Base-by-base conservation (phyloP, 2,888 invertebrate genomes). In the Adineta ricciae region DNA sequence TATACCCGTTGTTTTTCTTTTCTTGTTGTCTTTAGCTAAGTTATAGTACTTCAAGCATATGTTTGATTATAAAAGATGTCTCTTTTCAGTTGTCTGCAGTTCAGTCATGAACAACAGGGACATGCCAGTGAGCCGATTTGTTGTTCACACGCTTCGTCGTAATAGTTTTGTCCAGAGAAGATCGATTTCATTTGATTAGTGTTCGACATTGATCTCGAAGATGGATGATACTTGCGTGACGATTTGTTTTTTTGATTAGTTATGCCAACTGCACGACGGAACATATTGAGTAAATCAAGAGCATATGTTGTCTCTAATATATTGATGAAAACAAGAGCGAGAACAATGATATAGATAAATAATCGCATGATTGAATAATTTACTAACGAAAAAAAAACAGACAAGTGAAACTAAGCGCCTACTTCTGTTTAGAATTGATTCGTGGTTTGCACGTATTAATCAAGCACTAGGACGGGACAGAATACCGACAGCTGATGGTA, bases 371-470 rank as follows among this genome's bases (percentile, higher is more conserved):
- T 32, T 64, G 5, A 21, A 16, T 16, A 21, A 52, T 52, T 52
- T 21, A 52, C 1, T 4, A 7, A 21, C 0, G 32, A 32, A 16
- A 32, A 5, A 36, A n/a, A n/a, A n/a, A n/a, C n/a, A n/a, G n/a
- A n/a, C n/a, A n/a, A n/a, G n/a, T n/a, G n/a, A n/a, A n/a, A 36
- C 27, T 32, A 64, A 32, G 64, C 32, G 32, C 64, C 1, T 64
- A 64, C 16, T 27, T 64, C 8, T 73, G 14, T n/a, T 36, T 41
- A 78, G 78, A 41, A 41, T 41, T 41, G 78, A 78, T n/a, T 24
- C 78, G 41, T 78, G 41, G 78, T 78, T 78, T 78, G 21, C 38
- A 78, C 78, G 78, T n/a, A 38, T 78, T n/a, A n/a, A 41, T 78
- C 78, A 78, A 78, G 41, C 41, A 78, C n/a, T 78, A 41, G 41